These are phyloP conservation scores for Dendrophyllia cribrosa DNA, from an alignment of 64 coral and sea anemone genomes.

Conservation along the genomic window DNA sequence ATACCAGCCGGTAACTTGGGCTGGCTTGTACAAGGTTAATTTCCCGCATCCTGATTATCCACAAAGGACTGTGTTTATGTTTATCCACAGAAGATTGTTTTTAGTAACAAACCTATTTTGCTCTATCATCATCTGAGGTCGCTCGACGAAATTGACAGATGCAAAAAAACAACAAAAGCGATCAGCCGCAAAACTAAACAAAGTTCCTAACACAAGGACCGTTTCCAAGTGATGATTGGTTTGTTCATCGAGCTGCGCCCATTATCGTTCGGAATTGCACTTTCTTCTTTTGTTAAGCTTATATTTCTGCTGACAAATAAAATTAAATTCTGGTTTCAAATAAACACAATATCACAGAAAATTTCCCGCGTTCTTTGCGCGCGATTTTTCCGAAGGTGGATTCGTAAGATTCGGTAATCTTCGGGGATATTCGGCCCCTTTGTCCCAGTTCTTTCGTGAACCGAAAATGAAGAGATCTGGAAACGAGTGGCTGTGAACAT, in stretches of 20 bases:
- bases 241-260: background rate
- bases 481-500: background rate
- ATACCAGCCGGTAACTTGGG: background rate
- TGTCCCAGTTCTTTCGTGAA: too few relatives aligned
- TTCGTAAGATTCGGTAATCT: background rate
- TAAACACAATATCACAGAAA: background rate
- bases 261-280: background rate
- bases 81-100: background rate
- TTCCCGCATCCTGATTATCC: too few relatives aligned
- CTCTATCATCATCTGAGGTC: background rate
- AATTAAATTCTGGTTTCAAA: background rate
- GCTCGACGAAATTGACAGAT: background rate
- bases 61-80: background rate
- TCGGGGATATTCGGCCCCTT: too few relatives aligned
- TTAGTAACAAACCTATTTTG: background rate
- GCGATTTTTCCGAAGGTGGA: background rate
- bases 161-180: background rate
- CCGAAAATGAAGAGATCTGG: background rate
- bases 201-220: background rate
- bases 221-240: background rate
- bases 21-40: background rate
- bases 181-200: constrained; percentile 1
- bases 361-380: background rate
- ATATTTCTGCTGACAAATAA: too few relatives aligned
- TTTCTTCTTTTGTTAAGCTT: too few relatives aligned